These are phyloP conservation scores for Callopanchax toddi DNA, from an alignment of 2,113 vertebrate genomes.

Conservation along the genomic window DNA sequence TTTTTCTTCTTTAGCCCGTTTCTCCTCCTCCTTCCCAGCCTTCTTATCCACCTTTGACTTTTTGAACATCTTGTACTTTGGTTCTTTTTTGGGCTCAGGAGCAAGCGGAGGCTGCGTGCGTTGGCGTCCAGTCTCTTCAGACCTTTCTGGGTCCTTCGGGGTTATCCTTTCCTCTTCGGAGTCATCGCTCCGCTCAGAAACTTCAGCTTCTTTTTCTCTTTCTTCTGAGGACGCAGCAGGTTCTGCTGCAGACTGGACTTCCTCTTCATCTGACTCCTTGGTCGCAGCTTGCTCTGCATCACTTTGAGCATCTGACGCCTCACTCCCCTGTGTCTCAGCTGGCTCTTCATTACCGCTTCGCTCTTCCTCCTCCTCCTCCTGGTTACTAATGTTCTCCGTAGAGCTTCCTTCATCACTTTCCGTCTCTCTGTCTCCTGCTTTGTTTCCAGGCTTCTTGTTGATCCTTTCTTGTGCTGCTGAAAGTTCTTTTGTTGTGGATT, in stretches of 20 bases:
- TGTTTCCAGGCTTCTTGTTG: conserved; percentile 41
- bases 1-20: conserved; percentile 48
- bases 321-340: conserved; percentile 43
- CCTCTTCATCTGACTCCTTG: conserved; percentile 26
- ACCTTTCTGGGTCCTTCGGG: conserved; percentile 15
- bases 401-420: conserved; percentile 44
- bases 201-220: conserved; percentile 17
- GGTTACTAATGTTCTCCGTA: conserved; percentile 40
- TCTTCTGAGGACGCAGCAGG: conserved; percentile 18
- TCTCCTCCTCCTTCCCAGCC: conserved; percentile 48
- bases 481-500: conserved; percentile 27
- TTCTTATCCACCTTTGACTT: conserved; percentile 64
- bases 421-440: conserved; percentile 28
- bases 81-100: conserved; percentile 27
- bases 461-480: conserved; percentile 6
- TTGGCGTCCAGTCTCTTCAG: conserved; percentile 23
- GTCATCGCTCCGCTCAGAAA: conserved; percentile 21
- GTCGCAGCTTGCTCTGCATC: conserved; percentile 26
- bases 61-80: conserved; percentile 69
- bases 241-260: conserved; percentile 19
- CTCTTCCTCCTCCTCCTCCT: conserved; percentile 52
- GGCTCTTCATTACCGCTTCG: conserved; percentile 38
- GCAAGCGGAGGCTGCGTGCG: conserved; percentile 7
- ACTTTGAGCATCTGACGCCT: conserved; percentile 27
- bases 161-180: conserved; percentile 33